Base-by-base conservation (phyloP, 2,113 vertebrate genomes). In the Recurvirostra avosetta region DNA sequence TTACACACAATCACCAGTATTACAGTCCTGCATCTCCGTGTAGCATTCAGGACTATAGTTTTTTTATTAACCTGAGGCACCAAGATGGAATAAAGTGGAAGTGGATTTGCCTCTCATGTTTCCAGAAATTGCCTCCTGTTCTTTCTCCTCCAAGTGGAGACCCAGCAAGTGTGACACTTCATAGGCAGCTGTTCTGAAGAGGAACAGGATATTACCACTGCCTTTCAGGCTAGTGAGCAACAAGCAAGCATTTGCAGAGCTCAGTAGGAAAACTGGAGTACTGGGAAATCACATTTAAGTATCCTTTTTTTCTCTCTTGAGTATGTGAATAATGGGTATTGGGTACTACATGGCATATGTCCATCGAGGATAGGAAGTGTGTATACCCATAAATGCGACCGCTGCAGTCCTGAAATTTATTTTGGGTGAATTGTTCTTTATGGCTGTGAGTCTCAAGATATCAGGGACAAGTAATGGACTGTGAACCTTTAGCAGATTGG, bases 101-200 rank as follows among this genome's bases (percentile, higher is more conserved):
- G 11, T 72, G 61, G 30, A 86, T 93, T 68, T 85, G 40, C 25
- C 30, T 65, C 23, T 92, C 16, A 3, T 43, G 9, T 70, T 91
- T 91, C 40, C 45, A 92, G 89, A 77, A 84, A 91, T 68, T 92
- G 27, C 23, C 19, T 88, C 20, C 43, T 75, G 20, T 91, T 95
- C 47, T 90, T 91, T 59, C 32, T 67, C 8, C 71, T 88, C 43
- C 53, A 83, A 76, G 68, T 55, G 34, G n/a, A 78, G 62, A 50
- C 53, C 34, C 53, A 90, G 23, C 47, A 76, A 88, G 41, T 38
- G 36, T 68, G 40, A 83, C 67, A 83, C 58, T 92, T 96, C 40
- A 86, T 36, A 67, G 47, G 12, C 94, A 95, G 86, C 36, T 93
- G 78, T 70, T 96, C 76, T 92, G 83, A 92, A 94, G 86, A 92